Base-by-base conservation (phyloP, 1,140 invertebrate genomes). In the Nomia melanderi region DNA sequence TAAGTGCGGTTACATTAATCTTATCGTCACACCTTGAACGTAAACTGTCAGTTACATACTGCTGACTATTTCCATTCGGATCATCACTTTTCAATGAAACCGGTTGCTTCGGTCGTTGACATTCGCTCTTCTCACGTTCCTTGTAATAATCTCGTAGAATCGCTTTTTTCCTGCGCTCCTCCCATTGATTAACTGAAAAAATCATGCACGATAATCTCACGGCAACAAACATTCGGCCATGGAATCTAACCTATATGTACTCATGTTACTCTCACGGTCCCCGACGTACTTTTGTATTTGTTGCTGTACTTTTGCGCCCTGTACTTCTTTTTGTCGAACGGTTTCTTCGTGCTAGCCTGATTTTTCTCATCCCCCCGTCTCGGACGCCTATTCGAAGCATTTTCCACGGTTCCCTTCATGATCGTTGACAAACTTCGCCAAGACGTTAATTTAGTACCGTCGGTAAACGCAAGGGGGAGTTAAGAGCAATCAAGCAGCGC, bases 241-340 rank as follows among this genome's bases (percentile, higher is more conserved):
- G 7, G 64, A 72, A 77, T 54, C 31, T 86, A 87, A 88, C 82
- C 83, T 86, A 66, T 36, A 80, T 65, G n/a, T n/a, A n/a, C n/a
- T n/a, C 29, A n/a, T 36, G 5, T 31, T n/a, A 25, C 4, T 36
- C 14, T 14, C 2, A 44, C 11, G 41, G 1, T 17, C 36, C 33
- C 0, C 1, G 9, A 44, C 77, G 76, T 87, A 92, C 92, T 84
- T 91, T 95, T 95, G 69, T 94, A 94, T 82, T 95, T 95, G 47
- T 95, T 94, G 80, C 94, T 95, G 77, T 95, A 95, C 81, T 95
- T 95, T 74, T 95, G 93, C 36, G 94, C 73, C 31, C 95, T 91
- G 73, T 95, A 95, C 20, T 93, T 90, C 66, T 94, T 95, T 86
- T 95, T 95, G 78, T 95, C 93, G 87, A 95, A 95, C 5, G 90